Evolutionary conservation across 2,113 vertebrate species (phyloP), one percentile per base, ranked within the genome.

Genomic region (Myiopsitta monachus): DNA sequence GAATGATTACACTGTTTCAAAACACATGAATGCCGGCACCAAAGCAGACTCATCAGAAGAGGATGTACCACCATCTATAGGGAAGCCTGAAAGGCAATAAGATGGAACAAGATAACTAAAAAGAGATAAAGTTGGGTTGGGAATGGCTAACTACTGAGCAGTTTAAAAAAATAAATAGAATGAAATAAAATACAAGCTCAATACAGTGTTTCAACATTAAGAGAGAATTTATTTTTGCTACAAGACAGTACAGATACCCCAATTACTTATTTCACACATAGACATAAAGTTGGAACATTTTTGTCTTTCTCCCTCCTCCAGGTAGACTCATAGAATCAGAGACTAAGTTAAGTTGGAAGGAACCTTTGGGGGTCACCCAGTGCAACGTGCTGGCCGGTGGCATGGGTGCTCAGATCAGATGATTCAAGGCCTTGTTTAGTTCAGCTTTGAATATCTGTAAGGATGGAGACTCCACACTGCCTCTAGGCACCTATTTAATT

Each of bases 51-150:
- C 86, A 88, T 54, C 59, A 81, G 38, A 81, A 90, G 68, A 72
- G 1, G 1, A 28, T 33, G 33, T 68, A 59, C 69, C 61, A 63
- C 49, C 61, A 39, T 91, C 61, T 87, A 39, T 27, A 92, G 83
- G 83, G 81, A 92, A 94, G 72, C 39, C 63, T 88, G 28, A 94
- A 94, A 94, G 43, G 61, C 63, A 93, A 55, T 81, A 72, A 81
- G 46, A 80, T 76, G 57, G 39, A 92, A 84, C 59, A 92, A 80
- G 46, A 59, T 68, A 88, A 88, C 54, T 73, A 63, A 95, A 91
- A 79, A 57, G 78, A 94, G 14, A 83, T 66, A 31, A 86, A 94
- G 41, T 73, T 83, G 51, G 19, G 27, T 33, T 79, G 87, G 78
- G 66, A 94, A 91, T 89, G 91, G 31, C 9, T 38, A 83, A 3